Percentiles rank a stretch among this genome's conserved stretches.
Evolutionary conservation across 2,113 vertebrate genomes (phyloP).

Genomic region (Megaceryle maxima): DNA sequence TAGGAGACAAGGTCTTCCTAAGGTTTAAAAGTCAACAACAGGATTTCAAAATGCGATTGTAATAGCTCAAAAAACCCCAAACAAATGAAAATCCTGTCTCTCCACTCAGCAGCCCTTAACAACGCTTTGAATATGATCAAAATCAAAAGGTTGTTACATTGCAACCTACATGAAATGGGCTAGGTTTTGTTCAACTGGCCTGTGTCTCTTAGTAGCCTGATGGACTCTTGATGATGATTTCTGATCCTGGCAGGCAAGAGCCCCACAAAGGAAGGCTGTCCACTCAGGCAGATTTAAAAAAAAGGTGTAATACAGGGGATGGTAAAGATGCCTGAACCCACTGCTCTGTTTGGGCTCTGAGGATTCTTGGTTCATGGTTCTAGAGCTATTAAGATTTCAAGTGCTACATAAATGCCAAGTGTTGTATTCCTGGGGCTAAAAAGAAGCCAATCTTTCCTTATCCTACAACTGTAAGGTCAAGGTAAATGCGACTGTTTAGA

Average conservation of each 20-base stretch:
- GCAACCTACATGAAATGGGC: background rate
- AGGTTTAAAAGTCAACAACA: background rate
- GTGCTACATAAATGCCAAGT: background rate
- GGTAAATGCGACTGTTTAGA: constrained; percentile 35
- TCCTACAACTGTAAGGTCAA: constrained; percentile 17
- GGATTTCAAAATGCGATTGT: background rate
- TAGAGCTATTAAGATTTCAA: background rate
- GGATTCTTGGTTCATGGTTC: background rate
- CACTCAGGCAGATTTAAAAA: background rate
- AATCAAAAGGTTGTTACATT: background rate
- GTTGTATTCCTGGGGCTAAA: background rate
- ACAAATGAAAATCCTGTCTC: background rate
- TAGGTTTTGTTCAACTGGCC: background rate
- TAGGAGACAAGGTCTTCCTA: background rate
- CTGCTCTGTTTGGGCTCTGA: background rate
- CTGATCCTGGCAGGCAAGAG: background rate
- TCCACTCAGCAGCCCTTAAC: background rate
- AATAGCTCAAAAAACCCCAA: background rate
- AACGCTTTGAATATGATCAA: background rate
- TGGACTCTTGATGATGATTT: background rate
- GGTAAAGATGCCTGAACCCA: background rate
- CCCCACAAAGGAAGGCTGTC: background rate
- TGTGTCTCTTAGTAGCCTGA: background rate
- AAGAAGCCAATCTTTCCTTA: constrained; percentile 9
- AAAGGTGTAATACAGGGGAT: background rate